phyloP scores from a whole-genome alignment of 2,888 invertebrate species.

The Trichacis sp. region DNA sequence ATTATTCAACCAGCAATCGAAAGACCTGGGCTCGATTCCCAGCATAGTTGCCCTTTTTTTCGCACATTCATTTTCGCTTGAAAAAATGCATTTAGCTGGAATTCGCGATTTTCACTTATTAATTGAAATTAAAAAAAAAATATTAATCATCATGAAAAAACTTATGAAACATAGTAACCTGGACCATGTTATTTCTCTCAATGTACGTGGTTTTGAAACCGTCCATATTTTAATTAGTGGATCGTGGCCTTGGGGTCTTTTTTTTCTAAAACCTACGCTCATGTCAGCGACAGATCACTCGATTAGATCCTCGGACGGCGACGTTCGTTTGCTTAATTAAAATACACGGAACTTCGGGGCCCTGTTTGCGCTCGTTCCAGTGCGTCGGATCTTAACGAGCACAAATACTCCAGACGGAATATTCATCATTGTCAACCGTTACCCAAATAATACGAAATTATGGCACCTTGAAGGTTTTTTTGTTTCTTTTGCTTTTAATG shows the following conservation, averaged over 20 bases:
- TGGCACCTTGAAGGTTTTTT: constrained; percentile 13
- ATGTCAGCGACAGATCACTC: constrained; percentile 1
- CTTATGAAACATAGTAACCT: no score
- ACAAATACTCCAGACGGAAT: constrained; percentile 23
- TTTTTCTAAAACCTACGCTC: constrained; percentile 11
- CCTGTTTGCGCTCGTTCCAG: constrained; percentile 9
- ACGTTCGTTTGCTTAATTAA: constrained; percentile 29
- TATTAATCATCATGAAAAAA: no score
- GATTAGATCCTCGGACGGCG: constrained; percentile 8
- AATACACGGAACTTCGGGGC: constrained; percentile 11
- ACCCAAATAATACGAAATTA: constrained; percentile 20
- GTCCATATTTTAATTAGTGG: neutral
- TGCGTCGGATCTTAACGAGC: constrained; percentile 25
- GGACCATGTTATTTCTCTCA: no score
- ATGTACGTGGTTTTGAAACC: no score
- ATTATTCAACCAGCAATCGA: no score
- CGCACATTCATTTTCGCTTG: no score
- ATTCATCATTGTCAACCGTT: constrained; percentile 25
- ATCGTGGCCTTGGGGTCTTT: neutral
- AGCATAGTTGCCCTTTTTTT: no score
- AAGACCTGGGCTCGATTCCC: no score
- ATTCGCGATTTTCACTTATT: no score
- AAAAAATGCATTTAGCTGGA: no score
- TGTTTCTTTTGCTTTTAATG: constrained; percentile 15
- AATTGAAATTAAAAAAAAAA: no score